A percentile compares a stretch with the other conserved stretches of the same genome.
phyloP scores from a whole-genome alignment of 2,113 vertebrate genomes.

The Ammodytes dubius region DNA sequence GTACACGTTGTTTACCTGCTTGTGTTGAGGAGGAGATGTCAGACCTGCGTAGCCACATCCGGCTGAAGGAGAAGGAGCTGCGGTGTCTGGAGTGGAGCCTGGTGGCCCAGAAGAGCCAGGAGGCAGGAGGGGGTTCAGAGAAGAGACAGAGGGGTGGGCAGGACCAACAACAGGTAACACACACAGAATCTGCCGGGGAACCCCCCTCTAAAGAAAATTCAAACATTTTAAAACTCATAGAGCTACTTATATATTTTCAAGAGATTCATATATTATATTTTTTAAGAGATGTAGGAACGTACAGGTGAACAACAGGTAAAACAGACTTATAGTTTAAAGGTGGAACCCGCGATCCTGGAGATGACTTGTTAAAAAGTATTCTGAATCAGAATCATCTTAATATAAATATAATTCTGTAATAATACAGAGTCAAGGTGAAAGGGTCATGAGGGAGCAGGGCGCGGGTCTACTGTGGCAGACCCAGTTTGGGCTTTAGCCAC shows the following conservation, averaged over 20 bases:
- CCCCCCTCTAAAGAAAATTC: too few relatives aligned
- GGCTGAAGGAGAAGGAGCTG: slow-evolving; percentile 87
- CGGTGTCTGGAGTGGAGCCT: slow-evolving; percentile 85
- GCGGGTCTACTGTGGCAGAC: slow-evolving; percentile 69
- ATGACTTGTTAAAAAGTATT: too few relatives aligned
- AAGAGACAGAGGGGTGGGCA: slow-evolving; percentile 73
- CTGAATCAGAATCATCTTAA: too few relatives aligned
- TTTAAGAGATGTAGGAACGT: slow-evolving; percentile 68
- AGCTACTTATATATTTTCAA: too few relatives aligned
- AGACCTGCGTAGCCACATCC: slow-evolving; percentile 83
- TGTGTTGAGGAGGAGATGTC: slow-evolving; percentile 89
- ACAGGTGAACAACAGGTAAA: slow-evolving; percentile 76
- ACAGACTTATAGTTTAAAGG: neutral
- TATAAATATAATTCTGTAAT: slow-evolving; percentile 41
- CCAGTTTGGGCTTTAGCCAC: slow-evolving; percentile 71
- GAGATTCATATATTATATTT: too few relatives aligned
- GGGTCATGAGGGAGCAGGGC: slow-evolving; percentile 69
- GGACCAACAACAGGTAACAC: slow-evolving; percentile 73
- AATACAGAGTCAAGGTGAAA: slow-evolving; percentile 79
- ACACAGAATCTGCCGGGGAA: too few relatives aligned
- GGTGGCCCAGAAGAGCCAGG: slow-evolving; percentile 84
- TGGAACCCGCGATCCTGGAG: too few relatives aligned
- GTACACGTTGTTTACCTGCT: neutral
- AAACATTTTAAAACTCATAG: too few relatives aligned
- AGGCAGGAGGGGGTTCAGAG: slow-evolving; percentile 76